Evolutionary conservation across 2,113 vertebrate species (phyloP).

Genomic region (Rhabdomys dilectus): DNA sequence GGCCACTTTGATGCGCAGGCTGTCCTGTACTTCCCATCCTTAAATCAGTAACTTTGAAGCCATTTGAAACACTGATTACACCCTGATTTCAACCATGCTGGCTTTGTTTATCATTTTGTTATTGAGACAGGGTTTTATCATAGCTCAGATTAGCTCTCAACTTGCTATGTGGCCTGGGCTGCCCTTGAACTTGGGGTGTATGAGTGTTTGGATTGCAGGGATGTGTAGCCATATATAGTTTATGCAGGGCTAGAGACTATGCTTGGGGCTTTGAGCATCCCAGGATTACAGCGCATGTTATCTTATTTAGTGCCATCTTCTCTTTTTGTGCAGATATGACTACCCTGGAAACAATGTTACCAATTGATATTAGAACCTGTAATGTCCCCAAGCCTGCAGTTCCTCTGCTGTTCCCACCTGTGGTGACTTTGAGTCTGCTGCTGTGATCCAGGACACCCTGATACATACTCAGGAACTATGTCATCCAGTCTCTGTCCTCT

Average conservation of each 20-base stretch:
- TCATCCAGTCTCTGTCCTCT: not conserved
- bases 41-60: not conserved
- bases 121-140: not conserved
- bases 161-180: not conserved
- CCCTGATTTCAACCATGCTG: not conserved
- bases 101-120: not conserved
- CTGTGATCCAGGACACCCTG: not conserved
- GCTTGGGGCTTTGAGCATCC: not conserved
- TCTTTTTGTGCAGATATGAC: not conserved
- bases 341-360: fast-evolving
- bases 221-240: not conserved
- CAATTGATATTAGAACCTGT: not conserved
- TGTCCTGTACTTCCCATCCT: not conserved
- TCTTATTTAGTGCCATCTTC: too few relatives aligned
- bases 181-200: not conserved
- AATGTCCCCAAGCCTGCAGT: too few relatives aligned
- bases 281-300: not conserved
- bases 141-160: not conserved
- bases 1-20: not conserved
- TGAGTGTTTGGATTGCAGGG: not conserved
- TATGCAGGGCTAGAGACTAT: not conserved
- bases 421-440: not conserved
- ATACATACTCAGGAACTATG: not conserved
- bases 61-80: not conserved
- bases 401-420: not conserved